phyloP scores from a whole-genome alignment of 2,797 vertebrate genomes.

The Monodelphis domestica region DNA sequence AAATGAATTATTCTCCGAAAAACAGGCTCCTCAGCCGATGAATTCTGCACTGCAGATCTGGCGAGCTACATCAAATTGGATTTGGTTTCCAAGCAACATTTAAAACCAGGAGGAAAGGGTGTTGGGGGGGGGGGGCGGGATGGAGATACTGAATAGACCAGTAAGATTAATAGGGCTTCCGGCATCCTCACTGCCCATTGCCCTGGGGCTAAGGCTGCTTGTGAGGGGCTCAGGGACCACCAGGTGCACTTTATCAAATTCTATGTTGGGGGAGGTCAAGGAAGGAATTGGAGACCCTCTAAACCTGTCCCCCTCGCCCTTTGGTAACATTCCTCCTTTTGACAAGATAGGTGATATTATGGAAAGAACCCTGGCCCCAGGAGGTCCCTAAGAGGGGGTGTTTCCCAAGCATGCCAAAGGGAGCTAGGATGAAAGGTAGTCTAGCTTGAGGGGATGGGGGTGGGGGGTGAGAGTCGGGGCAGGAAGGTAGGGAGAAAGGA shows the following conservation, averaged over 20 bases:
- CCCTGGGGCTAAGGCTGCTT: background rate
- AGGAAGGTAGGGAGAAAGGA: background rate
- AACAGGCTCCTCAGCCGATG: constrained; percentile 63
- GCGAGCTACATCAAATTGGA: constrained; percentile 68
- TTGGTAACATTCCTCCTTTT: background rate
- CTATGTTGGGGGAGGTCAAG: background rate
- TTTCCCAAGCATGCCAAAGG: background rate
- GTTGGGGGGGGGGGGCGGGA: background rate
- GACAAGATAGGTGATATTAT: background rate
- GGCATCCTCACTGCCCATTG: background rate
- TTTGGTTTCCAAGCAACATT: constrained; percentile 79
- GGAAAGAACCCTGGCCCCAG: background rate
- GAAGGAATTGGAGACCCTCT: background rate
- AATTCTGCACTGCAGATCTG: constrained; percentile 79
- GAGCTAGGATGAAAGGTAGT: background rate
- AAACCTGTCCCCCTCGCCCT: background rate
- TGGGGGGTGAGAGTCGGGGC: too few species aligned
- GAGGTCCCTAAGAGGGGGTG: background rate
- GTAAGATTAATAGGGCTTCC: background rate
- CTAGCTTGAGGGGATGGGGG: background rate
- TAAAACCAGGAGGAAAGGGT: constrained; percentile 63
- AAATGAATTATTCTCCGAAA: constrained; percentile 84
- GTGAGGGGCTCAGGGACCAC: background rate
- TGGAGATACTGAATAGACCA: background rate
- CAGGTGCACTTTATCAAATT: background rate